These are phyloP conservation scores for Aepyceros melampus DNA, from an alignment of 2,113 vertebrate genomes.

Conservation along the genomic window DNA sequence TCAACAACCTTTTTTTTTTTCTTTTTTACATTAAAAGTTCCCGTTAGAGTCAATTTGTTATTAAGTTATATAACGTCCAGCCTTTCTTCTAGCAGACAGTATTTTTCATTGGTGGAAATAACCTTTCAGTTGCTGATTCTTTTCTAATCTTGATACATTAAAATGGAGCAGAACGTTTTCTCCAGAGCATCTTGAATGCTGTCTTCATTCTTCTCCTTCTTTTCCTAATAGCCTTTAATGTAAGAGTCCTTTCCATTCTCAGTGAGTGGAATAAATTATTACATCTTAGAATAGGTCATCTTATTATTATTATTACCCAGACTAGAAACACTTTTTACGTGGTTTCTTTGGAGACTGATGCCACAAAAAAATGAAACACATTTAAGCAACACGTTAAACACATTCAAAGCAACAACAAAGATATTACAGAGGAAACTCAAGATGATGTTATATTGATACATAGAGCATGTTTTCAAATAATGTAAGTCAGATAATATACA, in stretches of 20 bases:
- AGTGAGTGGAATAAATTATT: slow-evolving; percentile 37
- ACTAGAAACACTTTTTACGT: neutral
- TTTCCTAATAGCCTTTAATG: slow-evolving; percentile 1
- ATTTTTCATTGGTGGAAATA: slow-evolving; percentile 23
- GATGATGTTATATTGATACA: neutral
- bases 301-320: neutral
- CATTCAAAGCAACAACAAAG: neutral
- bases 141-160: slow-evolving; percentile 51
- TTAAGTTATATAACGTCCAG: neutral
- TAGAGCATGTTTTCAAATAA: neutral
- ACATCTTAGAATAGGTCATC: neutral
- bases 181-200: slow-evolving; percentile 3
- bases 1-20: neutral
- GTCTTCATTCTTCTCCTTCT: neutral
- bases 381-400: neutral
- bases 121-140: slow-evolving; percentile 37
- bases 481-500: neutral
- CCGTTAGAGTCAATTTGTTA: slow-evolving; percentile 7
- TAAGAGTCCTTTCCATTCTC: neutral
- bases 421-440: neutral
- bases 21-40: neutral
- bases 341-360: neutral
- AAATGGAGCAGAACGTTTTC: slow-evolving; percentile 11
- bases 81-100: slow-evolving; percentile 28
- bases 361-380: neutral